phyloP scores from a whole-genome alignment of 2,888 invertebrate genomes.

The Flexamia atlantica region DNA sequence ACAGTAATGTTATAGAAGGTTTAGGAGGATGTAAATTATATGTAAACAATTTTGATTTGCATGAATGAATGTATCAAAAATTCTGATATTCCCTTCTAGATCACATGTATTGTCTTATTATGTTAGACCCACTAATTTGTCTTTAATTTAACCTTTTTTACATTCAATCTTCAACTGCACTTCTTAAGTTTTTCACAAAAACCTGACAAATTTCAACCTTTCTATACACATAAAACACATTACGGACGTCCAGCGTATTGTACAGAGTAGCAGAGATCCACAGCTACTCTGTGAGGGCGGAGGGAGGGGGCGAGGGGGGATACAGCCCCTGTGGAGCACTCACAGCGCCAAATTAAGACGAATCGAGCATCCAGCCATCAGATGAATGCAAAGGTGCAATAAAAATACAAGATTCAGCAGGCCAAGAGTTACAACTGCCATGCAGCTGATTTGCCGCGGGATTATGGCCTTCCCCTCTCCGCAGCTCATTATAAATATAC shows the following conservation, averaged over 20 bases:
- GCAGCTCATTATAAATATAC: constrained; percentile 55
- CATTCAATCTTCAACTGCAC: too few species aligned
- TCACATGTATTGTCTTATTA: too few species aligned
- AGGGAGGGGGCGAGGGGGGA: neutral
- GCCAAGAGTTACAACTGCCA: constrained; percentile 53
- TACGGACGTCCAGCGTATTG: neutral
- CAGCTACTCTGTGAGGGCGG: neutral
- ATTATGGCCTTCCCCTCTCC: constrained; percentile 13
- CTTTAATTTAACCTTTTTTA: too few species aligned
- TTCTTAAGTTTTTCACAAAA: too few species aligned
- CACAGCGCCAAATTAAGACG: constrained; percentile 67
- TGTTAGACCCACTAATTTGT: too few species aligned
- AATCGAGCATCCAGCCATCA: constrained; percentile 66
- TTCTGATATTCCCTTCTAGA: too few species aligned
- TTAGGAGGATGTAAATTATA: too few species aligned
- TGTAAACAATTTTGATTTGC: too few species aligned
- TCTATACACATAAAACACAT: neutral
- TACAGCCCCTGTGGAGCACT: constrained; percentile 57
- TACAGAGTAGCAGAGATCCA: neutral
- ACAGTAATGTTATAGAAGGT: too few species aligned
- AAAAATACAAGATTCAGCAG: constrained; percentile 70
- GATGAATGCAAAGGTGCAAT: constrained; percentile 70
- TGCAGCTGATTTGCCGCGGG: constrained; percentile 46
- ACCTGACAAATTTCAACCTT: too few species aligned
- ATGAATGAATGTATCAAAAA: too few species aligned